Conservation (phyloP, 2,797 vertebrate species). For the Tragopan temminckii region DNA sequence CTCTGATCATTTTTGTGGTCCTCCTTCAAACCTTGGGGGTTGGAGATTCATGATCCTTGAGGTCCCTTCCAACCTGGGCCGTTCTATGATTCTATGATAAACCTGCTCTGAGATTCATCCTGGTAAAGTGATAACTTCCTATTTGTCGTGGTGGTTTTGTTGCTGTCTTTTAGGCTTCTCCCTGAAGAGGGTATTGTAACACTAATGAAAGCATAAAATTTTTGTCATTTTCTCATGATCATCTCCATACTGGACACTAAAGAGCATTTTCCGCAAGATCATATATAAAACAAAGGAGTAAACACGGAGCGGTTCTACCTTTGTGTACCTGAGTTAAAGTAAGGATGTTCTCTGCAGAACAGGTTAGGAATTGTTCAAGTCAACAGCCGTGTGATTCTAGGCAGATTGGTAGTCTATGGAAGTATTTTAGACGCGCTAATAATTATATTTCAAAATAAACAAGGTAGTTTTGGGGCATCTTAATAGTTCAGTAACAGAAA, state of each 20-base stretch:
- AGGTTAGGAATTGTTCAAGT: not conserved
- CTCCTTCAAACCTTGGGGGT: not conserved
- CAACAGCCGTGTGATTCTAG: not conserved
- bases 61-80: no score
- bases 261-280: not conserved
- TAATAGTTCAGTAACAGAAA: not conserved
- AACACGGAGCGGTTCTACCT: not conserved
- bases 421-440: not conserved
- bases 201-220: not conserved
- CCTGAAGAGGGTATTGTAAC: rapidly evolving
- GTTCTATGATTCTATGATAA: no score
- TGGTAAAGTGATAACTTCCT: not conserved
- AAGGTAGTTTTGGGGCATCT: not conserved
- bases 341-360: not conserved
- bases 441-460: not conserved
- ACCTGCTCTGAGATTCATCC: not conserved
- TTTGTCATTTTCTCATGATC: not conserved
- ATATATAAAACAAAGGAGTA: not conserved
- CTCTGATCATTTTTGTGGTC: not conserved
- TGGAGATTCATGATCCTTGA: no score
- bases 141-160: not conserved
- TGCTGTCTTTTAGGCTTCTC: rapidly evolving
- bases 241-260: not conserved
- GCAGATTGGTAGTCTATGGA: not conserved
- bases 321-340: not conserved